These are phyloP conservation scores for Bovichtus diacanthus DNA, from an alignment of 2,797 vertebrate genomes.

Conservation along the genomic window DNA sequence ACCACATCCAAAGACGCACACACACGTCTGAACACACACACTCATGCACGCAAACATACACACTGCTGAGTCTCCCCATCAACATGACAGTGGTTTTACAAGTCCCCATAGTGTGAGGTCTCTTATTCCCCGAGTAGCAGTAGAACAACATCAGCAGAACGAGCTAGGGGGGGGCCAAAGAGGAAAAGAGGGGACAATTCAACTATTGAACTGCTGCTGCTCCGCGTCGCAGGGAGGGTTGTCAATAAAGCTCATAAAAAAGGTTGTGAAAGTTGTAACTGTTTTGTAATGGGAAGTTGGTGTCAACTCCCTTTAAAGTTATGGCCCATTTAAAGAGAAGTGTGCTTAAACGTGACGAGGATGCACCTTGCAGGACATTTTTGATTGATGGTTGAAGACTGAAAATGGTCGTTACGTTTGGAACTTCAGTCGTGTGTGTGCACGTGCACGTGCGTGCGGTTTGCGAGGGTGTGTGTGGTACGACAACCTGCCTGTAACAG, in stretches of 20 bases:
- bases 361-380: slow-evolving; percentile 79
- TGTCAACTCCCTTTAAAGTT: slow-evolving; percentile 82
- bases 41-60: slow-evolving; percentile 36
- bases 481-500: slow-evolving; percentile 73
- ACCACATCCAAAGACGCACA: slow-evolving; percentile 60
- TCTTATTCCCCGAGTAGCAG: slow-evolving; percentile 75
- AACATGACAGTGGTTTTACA: slow-evolving; percentile 83
- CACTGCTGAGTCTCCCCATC: slow-evolving; percentile 71
- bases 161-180: slow-evolving; percentile 38
- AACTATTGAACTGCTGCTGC: slow-evolving; percentile 68
- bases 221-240: slow-evolving; percentile 54
- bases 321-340: slow-evolving; percentile 80
- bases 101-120: slow-evolving; percentile 83
- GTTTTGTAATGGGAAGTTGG: slow-evolving; percentile 81
- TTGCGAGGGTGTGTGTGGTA: slow-evolving; percentile 48
- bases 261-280: slow-evolving; percentile 79
- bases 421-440: slow-evolving; percentile 13
- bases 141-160: slow-evolving; percentile 75
- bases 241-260: slow-evolving; percentile 82
- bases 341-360: slow-evolving; percentile 72
- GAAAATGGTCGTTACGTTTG: slow-evolving; percentile 67
- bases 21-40: slow-evolving; percentile 27
- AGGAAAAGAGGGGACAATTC: slow-evolving; percentile 63
- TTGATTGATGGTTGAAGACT: slow-evolving; percentile 72
- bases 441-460: slow-evolving; percentile 33